A percentile compares a stretch with the other conserved stretches of the same genome.
Evolutionary conservation across 2,888 invertebrate species (phyloP).

Genomic region (Caenorhabditis sulstoni): DNA sequence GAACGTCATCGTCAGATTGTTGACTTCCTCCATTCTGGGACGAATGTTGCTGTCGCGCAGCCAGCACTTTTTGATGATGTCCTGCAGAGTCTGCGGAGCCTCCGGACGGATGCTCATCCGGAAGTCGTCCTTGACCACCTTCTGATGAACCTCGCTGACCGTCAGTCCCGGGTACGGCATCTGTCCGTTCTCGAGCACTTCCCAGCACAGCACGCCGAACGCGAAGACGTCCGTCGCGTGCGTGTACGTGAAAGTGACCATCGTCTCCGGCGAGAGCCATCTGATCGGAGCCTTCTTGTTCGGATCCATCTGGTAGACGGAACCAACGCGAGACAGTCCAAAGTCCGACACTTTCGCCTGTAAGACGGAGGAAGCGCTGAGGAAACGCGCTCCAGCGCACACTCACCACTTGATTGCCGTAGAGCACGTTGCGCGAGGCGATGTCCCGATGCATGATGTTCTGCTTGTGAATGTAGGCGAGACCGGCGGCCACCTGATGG

Average conservation of each 20-base stretch:
- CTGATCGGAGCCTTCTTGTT: slow-evolving; percentile 67
- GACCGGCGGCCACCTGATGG: slow-evolving; percentile 62
- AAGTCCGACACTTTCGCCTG: slow-evolving; percentile 68
- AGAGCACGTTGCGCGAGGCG: slow-evolving; percentile 67
- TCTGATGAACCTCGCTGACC: slow-evolving; percentile 61
- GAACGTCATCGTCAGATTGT: slow-evolving; percentile 9
- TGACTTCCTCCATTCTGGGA: slow-evolving; percentile 32
- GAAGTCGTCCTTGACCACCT: slow-evolving; percentile 58
- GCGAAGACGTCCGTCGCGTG: slow-evolving; percentile 69
- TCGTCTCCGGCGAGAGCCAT: slow-evolving; percentile 74
- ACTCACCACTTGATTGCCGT: slow-evolving; percentile 55
- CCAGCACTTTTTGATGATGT: slow-evolving; percentile 52
- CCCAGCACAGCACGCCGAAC: slow-evolving; percentile 65
- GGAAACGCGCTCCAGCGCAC: not conserved
- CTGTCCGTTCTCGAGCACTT: slow-evolving; percentile 61
- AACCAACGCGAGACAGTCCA: slow-evolving; percentile 65
- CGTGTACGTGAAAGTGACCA: slow-evolving; percentile 59
- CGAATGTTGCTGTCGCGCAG: slow-evolving; percentile 17
- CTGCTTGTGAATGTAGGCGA: slow-evolving; percentile 64
- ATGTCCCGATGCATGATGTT: slow-evolving; percentile 68
- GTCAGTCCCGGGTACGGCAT: slow-evolving; percentile 71
- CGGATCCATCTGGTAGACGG: slow-evolving; percentile 64
- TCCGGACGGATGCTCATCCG: slow-evolving; percentile 56
- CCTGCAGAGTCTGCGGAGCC: slow-evolving; percentile 12
- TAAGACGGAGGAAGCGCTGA: too few relatives aligned